Percentiles rank a stretch among this genome's conserved stretches.
Evolutionary conservation across 2,888 invertebrate species (phyloP).

Genomic region (Drosophila subquinaria): DNA sequence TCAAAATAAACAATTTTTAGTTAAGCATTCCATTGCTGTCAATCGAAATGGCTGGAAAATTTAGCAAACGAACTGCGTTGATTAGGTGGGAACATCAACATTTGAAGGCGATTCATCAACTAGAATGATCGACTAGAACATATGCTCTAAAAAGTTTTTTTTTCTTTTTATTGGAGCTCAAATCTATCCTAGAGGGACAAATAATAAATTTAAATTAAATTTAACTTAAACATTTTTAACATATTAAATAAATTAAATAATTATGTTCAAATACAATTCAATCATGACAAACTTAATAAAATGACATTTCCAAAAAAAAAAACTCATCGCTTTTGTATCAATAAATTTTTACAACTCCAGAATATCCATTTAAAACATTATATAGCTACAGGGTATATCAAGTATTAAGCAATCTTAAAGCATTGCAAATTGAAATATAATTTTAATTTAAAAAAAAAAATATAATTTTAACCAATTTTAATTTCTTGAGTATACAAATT

Average conservation of each 20-base stretch:
- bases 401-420: not conserved
- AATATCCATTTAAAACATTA: not conserved
- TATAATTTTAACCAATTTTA: not conserved
- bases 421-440: not conserved
- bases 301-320: not conserved
- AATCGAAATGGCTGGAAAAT: conserved; percentile 29
- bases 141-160: not conserved
- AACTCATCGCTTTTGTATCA: not conserved
- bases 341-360: not conserved
- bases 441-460: not conserved
- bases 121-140: not conserved
- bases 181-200: too few relatives aligned
- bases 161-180: too few relatives aligned
- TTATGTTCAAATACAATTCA: too few relatives aligned
- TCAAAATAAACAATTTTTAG: conserved; percentile 51
- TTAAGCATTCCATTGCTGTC: conserved; percentile 46
- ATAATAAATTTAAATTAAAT: too few relatives aligned
- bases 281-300: not conserved
- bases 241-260: too few relatives aligned
- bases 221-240: too few relatives aligned
- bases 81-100: conserved; percentile 50
- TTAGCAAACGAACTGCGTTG: conserved; percentile 23
- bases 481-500: conserved; percentile 1
- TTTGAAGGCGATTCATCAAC: not conserved
- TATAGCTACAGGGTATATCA: not conserved